Conservation (phyloP, 2,113 vertebrate genomes). For the Heloderma charlesbogerti region DNA sequence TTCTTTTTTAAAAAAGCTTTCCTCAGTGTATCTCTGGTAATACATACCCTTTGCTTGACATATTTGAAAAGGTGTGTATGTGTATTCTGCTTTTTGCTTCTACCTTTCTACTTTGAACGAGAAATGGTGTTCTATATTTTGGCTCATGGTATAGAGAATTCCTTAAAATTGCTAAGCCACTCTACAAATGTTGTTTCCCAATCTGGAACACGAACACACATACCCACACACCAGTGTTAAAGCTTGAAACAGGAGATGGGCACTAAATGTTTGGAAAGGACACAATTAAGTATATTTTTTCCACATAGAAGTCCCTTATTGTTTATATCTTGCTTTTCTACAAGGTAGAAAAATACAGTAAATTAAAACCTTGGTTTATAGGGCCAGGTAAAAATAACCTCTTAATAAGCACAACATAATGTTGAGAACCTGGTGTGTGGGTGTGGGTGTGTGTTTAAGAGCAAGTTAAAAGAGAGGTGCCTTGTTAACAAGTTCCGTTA, state of each 20-base stretch:
- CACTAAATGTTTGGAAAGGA: constrained; percentile 63
- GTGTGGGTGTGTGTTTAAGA: constrained; percentile 41
- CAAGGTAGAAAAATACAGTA: constrained; percentile 53
- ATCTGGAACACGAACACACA: constrained; percentile 64
- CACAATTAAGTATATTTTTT: not conserved
- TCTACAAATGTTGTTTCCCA: constrained; percentile 74
- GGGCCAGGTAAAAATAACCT: constrained; percentile 51
- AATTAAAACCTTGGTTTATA: constrained; percentile 65
- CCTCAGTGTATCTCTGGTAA: constrained; percentile 48
- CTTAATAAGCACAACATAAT: constrained; percentile 37
- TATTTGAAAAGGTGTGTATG: constrained; percentile 29
- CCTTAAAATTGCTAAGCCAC: constrained; percentile 66
- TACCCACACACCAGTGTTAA: constrained; percentile 40
- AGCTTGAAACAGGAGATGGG: constrained; percentile 62
- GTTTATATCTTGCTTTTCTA: not conserved
- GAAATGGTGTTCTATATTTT: constrained; percentile 61
- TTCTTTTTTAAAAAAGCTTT: constrained; percentile 52
- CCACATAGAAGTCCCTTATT: constrained; percentile 55
- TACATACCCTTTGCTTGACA: constrained; percentile 22
- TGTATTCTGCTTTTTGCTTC: not conserved
- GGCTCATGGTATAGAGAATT: constrained; percentile 63
- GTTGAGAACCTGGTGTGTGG: constrained; percentile 33
- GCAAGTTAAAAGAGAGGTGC: constrained; percentile 42
- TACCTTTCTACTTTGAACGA: constrained; percentile 52
- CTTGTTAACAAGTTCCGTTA: constrained; percentile 68